These are phyloP conservation scores for Acanthosoma haemorrhoidale DNA, from an alignment of 2,888 invertebrate species.

Conservation along the genomic window DNA sequence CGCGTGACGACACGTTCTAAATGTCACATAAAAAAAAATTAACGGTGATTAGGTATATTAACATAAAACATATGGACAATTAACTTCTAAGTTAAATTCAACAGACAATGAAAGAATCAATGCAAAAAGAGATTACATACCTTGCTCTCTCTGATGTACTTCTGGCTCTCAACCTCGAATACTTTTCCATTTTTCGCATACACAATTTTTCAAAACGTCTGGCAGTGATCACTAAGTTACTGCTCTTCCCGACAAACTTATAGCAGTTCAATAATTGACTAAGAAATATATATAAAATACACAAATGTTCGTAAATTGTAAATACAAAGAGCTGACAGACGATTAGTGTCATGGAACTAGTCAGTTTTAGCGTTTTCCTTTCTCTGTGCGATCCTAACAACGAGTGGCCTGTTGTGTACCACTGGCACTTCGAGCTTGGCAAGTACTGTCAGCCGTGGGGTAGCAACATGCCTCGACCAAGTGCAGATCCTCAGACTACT, in stretches of 20 bases:
- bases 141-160: no score
- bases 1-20: no score
- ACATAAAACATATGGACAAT: no score
- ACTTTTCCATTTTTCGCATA: slow-evolving; percentile 13
- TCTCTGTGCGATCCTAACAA: slow-evolving; percentile 35
- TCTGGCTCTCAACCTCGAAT: not conserved
- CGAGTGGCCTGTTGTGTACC: slow-evolving; percentile 32
- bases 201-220: not conserved
- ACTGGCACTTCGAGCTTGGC: slow-evolving; percentile 37
- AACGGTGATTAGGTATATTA: no score
- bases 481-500: slow-evolving; percentile 33
- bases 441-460: slow-evolving; percentile 34
- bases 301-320: not conserved
- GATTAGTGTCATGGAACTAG: not conserved
- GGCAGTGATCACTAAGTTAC: not conserved
- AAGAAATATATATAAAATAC: not conserved
- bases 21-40: no score
- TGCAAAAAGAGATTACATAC: no score
- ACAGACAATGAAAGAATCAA: no score
- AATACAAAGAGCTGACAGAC: not conserved
- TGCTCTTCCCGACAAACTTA: not conserved
- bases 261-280: not conserved
- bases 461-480: slow-evolving; percentile 36
- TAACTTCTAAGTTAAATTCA: no score
- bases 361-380: slow-evolving; percentile 30